A percentile compares a stretch with the other conserved stretches of the same genome.
Conservation (phyloP, 1,140 invertebrate species). For the Papilio aristodemus region DNA sequence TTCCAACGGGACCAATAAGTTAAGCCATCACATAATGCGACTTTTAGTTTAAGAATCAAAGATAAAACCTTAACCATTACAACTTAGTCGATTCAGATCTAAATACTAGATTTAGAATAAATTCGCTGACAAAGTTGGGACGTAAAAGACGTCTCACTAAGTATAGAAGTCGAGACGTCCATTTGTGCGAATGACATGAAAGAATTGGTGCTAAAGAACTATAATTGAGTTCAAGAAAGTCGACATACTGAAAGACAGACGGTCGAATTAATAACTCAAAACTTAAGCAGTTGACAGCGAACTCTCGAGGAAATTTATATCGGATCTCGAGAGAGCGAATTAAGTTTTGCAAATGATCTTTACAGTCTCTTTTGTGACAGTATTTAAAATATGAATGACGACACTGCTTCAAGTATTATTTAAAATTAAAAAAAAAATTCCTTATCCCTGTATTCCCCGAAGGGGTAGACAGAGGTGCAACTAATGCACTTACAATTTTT, state of each 20-base stretch:
- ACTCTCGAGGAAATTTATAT: slow-evolving; percentile 14
- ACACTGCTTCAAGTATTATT: background rate
- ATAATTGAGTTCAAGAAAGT: slow-evolving; percentile 30
- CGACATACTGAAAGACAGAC: slow-evolving; percentile 19
- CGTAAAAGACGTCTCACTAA: background rate
- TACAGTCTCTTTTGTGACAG: background rate
- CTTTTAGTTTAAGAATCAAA: background rate
- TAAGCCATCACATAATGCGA: background rate
- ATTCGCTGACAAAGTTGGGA: slow-evolving; percentile 2
- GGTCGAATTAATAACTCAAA: slow-evolving; percentile 28
- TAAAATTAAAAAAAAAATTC: too few relatives aligned
- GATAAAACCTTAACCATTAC: slow-evolving; percentile 18
- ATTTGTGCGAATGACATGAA: slow-evolving; percentile 29
- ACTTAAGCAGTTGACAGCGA: slow-evolving; percentile 22
- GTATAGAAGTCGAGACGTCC: slow-evolving; percentile 12
- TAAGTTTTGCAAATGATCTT: slow-evolving; percentile 3
- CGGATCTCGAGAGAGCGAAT: background rate
- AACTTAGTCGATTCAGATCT: slow-evolving; percentile 9
- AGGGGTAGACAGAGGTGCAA: too few relatives aligned
- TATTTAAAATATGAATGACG: background rate
- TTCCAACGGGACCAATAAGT: background rate
- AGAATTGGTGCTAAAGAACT: slow-evolving; percentile 29
- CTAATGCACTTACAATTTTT: too few relatives aligned
- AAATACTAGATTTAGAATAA: slow-evolving; percentile 12
- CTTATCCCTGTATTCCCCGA: too few relatives aligned